These are phyloP conservation scores for Heteractis magnifica DNA, from an alignment of 92 coral and sea anemone species.

Conservation along the genomic window DNA sequence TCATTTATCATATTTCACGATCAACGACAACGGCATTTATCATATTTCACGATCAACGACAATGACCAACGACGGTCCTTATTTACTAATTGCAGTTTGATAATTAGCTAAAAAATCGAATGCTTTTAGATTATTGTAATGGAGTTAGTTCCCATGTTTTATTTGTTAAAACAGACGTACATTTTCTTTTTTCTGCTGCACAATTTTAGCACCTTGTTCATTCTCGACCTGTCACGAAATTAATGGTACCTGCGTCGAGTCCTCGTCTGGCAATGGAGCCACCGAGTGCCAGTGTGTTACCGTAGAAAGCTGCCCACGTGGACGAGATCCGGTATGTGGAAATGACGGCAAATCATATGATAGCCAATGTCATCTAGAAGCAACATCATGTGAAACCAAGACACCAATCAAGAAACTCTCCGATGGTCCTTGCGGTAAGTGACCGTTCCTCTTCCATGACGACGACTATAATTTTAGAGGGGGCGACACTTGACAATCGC, in stretches of 20 bases:
- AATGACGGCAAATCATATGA: conserved; percentile 64
- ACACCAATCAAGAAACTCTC: conserved; percentile 46
- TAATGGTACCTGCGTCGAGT: conserved; percentile 54
- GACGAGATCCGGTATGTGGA: conserved; percentile 60
- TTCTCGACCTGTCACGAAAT: conserved; percentile 54
- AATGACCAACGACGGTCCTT: no score
- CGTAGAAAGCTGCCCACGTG: conserved; percentile 56
- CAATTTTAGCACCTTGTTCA: conserved; percentile 64
- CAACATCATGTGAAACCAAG: conserved; percentile 56
- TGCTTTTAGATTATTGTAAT: no score
- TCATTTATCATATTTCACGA: no score
- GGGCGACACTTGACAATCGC: no score
- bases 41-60: no score
- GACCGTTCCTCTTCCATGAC: background rate
- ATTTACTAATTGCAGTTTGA: no score
- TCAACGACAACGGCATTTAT: no score
- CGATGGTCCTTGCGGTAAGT: conserved; percentile 84
- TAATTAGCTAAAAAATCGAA: no score
- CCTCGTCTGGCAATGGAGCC: conserved; percentile 47
- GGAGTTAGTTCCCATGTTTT: no score
- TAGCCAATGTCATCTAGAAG: conserved; percentile 66
- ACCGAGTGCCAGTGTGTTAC: conserved; percentile 66
- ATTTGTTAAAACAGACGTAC: no score
- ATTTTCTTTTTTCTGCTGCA: background rate
- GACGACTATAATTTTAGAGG: no score